Conservation (phyloP, 2,113 vertebrate species). For the Phodopus roborovskii region DNA sequence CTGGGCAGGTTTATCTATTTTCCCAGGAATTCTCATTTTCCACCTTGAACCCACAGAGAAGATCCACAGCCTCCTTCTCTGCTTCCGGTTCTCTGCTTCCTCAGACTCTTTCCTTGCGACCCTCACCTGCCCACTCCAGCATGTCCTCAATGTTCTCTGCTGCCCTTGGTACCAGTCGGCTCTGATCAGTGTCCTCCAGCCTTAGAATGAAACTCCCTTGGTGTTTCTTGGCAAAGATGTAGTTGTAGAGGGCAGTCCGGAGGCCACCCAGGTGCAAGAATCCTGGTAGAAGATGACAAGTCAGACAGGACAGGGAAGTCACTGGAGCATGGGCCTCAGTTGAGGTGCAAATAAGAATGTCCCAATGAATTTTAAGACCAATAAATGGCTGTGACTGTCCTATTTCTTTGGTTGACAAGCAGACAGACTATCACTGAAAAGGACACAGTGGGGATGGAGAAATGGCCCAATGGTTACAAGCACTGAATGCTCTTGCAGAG, state of each 20-base stretch:
- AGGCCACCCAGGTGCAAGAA: constrained; percentile 96
- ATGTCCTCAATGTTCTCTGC: constrained; percentile 93
- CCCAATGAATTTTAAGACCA: not conserved
- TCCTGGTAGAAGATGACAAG: constrained; percentile 83
- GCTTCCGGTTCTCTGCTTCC: not conserved
- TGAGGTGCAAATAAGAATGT: not conserved
- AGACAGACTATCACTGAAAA: not conserved
- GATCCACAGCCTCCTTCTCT: not conserved
- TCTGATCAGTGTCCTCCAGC: constrained; percentile 96
- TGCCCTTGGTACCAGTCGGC: constrained; percentile 91
- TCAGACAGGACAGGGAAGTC: not conserved
- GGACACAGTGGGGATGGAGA: not conserved
- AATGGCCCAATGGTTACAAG: not conserved
- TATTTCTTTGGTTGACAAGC: not conserved
- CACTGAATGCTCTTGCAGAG: not conserved
- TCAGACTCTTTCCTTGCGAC: not conserved
- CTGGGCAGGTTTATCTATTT: not conserved
- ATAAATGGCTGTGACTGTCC: not conserved
- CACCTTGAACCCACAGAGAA: not conserved
- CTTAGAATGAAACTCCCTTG: constrained; percentile 92
- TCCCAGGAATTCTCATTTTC: not conserved
- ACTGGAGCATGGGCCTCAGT: not conserved
- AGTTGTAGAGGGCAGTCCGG: constrained; percentile 97
- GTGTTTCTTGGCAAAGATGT: constrained; percentile 94
- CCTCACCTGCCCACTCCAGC: constrained; percentile 95